Evolutionary conservation across 2,113 vertebrate species (phyloP).

Genomic region (Bubo blakistoni): DNA sequence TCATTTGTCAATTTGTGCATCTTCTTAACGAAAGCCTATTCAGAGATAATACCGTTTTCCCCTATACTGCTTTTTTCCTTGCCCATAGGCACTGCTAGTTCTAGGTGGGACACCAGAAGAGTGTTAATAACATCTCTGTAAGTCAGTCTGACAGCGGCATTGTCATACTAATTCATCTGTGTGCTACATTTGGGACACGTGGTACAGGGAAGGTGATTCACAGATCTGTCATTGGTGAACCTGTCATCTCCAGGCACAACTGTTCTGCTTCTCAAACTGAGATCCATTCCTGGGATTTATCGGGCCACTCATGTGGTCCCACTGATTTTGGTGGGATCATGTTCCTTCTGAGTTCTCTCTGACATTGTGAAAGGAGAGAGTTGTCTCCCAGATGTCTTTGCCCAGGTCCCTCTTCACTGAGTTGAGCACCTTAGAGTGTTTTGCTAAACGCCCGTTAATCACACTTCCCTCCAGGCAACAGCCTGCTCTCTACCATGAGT

Average conservation of each 20-base stretch:
- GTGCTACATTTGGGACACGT: background rate
- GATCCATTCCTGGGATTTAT: background rate
- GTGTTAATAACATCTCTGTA: background rate
- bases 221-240: background rate
- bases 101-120: background rate
- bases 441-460: background rate
- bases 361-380: background rate
- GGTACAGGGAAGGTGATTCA: background rate
- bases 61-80: background rate
- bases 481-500: background rate
- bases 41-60: background rate
- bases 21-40: background rate
- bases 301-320: fast-evolving
- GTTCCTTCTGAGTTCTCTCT: background rate
- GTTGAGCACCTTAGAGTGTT: background rate
- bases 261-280: background rate
- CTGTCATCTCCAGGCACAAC: background rate
- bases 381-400: background rate
- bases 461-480: background rate
- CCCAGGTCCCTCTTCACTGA: background rate
- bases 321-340: background rate
- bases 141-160: background rate
- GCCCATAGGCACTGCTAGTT: background rate
- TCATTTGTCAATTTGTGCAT: background rate
- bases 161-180: background rate